Conservation (phyloP, 1,140 invertebrate genomes). For the Lepidostoma basale region DNA sequence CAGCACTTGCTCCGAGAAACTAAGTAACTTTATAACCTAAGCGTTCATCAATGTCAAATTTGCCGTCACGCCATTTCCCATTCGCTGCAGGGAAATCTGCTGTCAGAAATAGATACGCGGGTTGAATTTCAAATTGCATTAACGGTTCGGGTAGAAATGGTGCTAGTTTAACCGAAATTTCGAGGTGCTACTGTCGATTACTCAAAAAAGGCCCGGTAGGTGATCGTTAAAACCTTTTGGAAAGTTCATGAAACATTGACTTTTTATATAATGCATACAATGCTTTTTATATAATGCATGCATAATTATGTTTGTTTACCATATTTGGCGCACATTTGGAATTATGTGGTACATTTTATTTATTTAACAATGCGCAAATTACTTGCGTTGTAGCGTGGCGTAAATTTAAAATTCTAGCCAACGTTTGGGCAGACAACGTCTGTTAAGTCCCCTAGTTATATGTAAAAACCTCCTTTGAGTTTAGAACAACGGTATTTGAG, state of each 20-base stretch:
- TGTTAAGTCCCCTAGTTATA: too few relatives aligned
- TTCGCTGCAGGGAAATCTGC: background rate
- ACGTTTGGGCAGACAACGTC: too few relatives aligned
- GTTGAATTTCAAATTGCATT: too few relatives aligned
- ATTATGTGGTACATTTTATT: too few relatives aligned
- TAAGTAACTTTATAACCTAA: constrained; percentile 2
- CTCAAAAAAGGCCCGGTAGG: background rate
- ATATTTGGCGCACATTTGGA: too few relatives aligned
- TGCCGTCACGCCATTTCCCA: constrained; percentile 10
- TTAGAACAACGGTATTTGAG: too few relatives aligned
- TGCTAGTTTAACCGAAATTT: background rate
- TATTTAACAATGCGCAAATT: too few relatives aligned
- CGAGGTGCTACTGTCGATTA: background rate
- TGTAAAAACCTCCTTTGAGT: too few relatives aligned
- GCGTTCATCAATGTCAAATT: constrained; percentile 26
- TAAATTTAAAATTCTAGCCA: too few relatives aligned
- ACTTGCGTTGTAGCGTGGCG: too few relatives aligned
- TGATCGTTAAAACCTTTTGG: background rate
- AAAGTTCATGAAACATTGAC: background rate
- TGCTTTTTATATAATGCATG: too few relatives aligned
- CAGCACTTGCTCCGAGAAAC: background rate
- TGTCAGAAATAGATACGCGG: background rate
- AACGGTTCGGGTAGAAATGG: background rate
- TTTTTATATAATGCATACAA: background rate
- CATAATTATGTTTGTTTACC: too few relatives aligned